Conservation (phyloP, 2,797 vertebrate species). For the Tenualosa ilisha region DNA sequence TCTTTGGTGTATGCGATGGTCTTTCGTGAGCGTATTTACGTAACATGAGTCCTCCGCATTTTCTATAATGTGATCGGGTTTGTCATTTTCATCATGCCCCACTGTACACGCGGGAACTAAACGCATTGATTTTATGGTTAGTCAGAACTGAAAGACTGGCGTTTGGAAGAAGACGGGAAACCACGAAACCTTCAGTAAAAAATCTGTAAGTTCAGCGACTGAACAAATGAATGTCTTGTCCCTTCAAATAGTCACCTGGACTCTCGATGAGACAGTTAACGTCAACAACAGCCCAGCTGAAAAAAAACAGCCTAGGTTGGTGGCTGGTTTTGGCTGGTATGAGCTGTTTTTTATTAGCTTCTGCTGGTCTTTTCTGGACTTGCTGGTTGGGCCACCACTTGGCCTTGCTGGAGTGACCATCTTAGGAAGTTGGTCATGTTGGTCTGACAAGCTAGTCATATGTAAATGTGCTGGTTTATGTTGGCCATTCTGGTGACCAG, state of each 20-base stretch:
- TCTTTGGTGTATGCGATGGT: background rate
- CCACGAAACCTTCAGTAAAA: background rate
- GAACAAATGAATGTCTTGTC: background rate
- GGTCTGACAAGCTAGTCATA: no score
- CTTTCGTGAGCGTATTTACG: background rate
- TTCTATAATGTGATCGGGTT: background rate
- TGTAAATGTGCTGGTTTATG: no score
- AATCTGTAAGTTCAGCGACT: background rate
- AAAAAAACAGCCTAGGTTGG: no score
- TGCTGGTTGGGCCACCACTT: no score
- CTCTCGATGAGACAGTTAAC: no score
- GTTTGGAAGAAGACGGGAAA: background rate
- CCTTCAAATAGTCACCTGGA: background rate
- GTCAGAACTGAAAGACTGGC: background rate
- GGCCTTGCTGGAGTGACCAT: no score
- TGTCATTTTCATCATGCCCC: background rate
- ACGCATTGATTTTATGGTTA: background rate
- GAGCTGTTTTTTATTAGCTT: no score
- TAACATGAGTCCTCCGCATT: background rate
- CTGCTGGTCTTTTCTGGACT: no score
- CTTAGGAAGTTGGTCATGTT: no score
- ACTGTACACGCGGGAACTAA: constrained; percentile 42
- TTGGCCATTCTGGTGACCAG: no score
- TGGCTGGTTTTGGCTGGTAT: no score
- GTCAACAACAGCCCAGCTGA: no score